Base-by-base conservation (phyloP, 2,888 invertebrate species). In the Lasioglossum vierecki region DNA sequence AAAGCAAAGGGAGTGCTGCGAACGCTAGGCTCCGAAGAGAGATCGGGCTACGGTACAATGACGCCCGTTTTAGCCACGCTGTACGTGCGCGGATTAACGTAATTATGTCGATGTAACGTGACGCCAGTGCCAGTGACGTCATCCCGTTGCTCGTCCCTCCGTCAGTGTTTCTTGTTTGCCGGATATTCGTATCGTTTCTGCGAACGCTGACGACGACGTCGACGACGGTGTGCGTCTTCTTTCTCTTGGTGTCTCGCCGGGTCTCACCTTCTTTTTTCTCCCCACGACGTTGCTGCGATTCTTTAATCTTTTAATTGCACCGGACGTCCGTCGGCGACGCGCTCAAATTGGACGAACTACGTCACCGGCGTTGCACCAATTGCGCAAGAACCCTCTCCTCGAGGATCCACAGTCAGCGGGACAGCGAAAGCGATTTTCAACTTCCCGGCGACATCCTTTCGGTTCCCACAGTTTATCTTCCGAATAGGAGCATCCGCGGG, bases 61-160 rank as follows among this genome's bases (percentile, higher is more conserved):
- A 46, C 76, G 72, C 60, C 70, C 82, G 71, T 82, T 80, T 88
- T 82, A 83, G 85, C 78, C 35, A 63, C 78, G 79, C 46, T 26
- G 72, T 89, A 88, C 88, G 86, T 83, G 86, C 86, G 88, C 82
- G 90, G 89, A 91, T 93, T 91, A 93, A 92, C 90, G 92, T 87
- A 92, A 91, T 93, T 91, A 91, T 85, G 90, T 90, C 89, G 88
- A 90, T 93, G 92, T 92, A 93, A 92, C 85, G 85, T 85, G 92
- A 93, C 89, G 90, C 91, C 85, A 85, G 87, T 87, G 89, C 89
- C 80, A 88, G 85, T 91, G 91, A 90, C 91, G 90, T 92, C 91
- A 92, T 88, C 85, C 81, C 60, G 68, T 71, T 72, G 18, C 83
- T 63, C 80, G 18, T 70, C 86, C 68, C 80, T 78, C 80, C 66